A percentile compares a stretch with the other conserved stretches of the same genome.
These are phyloP conservation scores for Vombatus ursinus DNA, from an alignment of 2,113 vertebrate genomes.

Conservation along the genomic window DNA sequence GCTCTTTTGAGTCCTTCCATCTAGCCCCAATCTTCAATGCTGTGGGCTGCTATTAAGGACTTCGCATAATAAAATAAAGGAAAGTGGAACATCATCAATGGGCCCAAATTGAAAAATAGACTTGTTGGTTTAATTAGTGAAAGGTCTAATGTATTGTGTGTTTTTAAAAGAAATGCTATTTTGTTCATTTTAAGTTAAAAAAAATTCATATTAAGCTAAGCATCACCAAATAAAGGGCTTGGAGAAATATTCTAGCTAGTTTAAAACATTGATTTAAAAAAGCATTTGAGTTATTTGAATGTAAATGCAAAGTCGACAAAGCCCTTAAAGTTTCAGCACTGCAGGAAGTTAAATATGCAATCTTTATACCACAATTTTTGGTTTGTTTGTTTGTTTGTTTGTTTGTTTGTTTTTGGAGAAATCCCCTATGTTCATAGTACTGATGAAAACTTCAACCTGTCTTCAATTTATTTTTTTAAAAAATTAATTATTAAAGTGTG, in stretches of 20 bases:
- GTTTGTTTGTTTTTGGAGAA: not conserved
- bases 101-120: not conserved
- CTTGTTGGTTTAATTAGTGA: not conserved
- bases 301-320: not conserved
- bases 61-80: not conserved
- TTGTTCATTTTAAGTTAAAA: not conserved
- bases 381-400: too few relatives aligned
- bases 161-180: not conserved
- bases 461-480: conserved; percentile 3
- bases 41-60: not conserved
- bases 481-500: too few relatives aligned
- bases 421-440: not conserved
- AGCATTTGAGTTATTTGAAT: not conserved
- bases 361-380: not conserved
- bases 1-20: not conserved
- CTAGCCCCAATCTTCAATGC: not conserved
- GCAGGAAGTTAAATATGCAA: not conserved
- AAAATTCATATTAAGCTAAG: not conserved
- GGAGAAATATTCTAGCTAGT: not conserved
- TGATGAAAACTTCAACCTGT: conserved; percentile 24
- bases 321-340: not conserved
- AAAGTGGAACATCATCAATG: not conserved
- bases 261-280: not conserved
- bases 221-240: not conserved
- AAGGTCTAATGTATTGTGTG: not conserved